Base-by-base conservation (phyloP, 2,888 invertebrate genomes). In the Synergus japonicus region DNA sequence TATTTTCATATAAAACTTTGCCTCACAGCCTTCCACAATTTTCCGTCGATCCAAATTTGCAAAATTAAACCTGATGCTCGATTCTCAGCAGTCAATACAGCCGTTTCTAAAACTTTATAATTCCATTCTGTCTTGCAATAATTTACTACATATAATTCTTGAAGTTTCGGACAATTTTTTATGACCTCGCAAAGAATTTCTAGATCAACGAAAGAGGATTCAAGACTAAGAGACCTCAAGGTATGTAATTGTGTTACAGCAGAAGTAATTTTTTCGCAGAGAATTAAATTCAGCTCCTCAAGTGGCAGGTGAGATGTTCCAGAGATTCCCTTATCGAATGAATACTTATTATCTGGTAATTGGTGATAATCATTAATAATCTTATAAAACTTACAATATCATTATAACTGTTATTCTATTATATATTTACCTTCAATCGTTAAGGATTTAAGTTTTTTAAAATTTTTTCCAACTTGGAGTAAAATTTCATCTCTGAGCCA, bases 211-310 rank as follows among this genome's bases (percentile, higher is more conserved):
- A 54, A 54, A n/a, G 54, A n/a, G n/a, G 54, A 54, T 54, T 54
- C n/a, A n/a, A 54, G 54, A 54, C 54, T 54, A 2, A 54, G 54
- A 54, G n/a, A n/a, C n/a, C n/a, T 54, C n/a, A 54, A 54, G n/a
- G n/a, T 54, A 2, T 8, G 54, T 54, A 54, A n/a, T 54, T n/a
- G n/a, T 8, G 54, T n/a, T n/a, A 54, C 54, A n/a, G 54, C 54
- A 54, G 54, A n/a, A n/a, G n/a, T 54, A 8, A 54, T 54, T 54
- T 54, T 8, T 15, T 54, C 12, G 8, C 54, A 54, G n/a, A 54
- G 54, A 54, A 54, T 54, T 54, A 54, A 54, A 54, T 54, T 54
- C 8, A 54, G n/a, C 54, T n/a, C 54, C n/a, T 54, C 54, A 54
- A 54, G 54, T 8, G 54, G 15, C 54, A 54, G 54, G 15, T 54